Evolutionary conservation across 2,888 invertebrate species (phyloP), one percentile per base, ranked within the genome.

Genomic region (Brachypterus glaber): DNA sequence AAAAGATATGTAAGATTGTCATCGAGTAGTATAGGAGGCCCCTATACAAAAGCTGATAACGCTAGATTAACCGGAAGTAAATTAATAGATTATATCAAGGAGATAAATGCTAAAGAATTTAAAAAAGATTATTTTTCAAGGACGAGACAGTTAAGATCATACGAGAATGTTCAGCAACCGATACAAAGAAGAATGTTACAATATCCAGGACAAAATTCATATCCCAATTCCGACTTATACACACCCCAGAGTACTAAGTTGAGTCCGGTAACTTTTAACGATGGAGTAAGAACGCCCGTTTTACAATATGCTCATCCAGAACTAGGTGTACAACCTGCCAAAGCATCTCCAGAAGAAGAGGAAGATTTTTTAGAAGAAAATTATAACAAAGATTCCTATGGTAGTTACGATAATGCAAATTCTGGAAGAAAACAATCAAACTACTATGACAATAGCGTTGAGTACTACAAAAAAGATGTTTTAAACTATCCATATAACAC

Each of bases 221-320:
- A 79, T 50, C 81, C 81, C 0, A 74, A 74, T 45, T 82, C 81
- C 0, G 66, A 71, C 9, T 61, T 78, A 54, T 83, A 82, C 53
- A 74, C 76, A 1, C 70, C 79, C 0, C 74, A 73, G 40, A 73
- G 70, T 46, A 70, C 74, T 2, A 74, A 74, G 48, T 58, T 68
- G 26, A 72, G 74, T 3, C 68, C 71, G 0, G 67, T 75, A 1
- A 72, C 73, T 4, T 75, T 82, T 43, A 81, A 78, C 43, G 79
- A 82, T 49, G 79, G 81, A 17, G 78, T 79, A 0, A 67, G 84
- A 26, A 77, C 80, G 15, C 84, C 85, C 0, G 82, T 85, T 2
- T 67, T 84, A 1, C 83, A 84, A 52, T 85, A 85, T 53, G 84
- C 84, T 1, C 84, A 85, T 57, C 85, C 85, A 0, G 85, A 85